phyloP scores from a whole-genome alignment of 2,888 invertebrate genomes.

The Rhamphomyia laevipes region DNA sequence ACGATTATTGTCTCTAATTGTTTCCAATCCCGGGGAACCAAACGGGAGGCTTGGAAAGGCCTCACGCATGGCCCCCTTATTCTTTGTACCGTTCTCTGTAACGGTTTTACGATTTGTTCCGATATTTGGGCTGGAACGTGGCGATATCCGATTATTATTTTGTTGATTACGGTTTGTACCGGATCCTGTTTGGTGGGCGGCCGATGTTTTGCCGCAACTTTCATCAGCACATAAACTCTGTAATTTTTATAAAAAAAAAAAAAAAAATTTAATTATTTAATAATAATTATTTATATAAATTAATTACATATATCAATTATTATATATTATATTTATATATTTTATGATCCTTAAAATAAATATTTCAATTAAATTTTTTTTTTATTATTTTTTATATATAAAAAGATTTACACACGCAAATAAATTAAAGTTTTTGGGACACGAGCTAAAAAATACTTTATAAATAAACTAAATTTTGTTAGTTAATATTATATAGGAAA shows the following conservation, averaged over 20 bases:
- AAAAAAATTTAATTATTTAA: neutral
- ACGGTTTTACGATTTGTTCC: conserved; percentile 13
- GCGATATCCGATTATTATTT: conserved; percentile 10
- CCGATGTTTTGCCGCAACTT: conserved; percentile 14
- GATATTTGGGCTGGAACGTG: conserved; percentile 13
- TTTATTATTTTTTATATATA: no score
- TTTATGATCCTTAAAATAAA: neutral
- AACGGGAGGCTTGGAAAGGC: conserved; percentile 21
- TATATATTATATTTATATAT: neutral
- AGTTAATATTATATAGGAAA: no score
- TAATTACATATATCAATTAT: no score
- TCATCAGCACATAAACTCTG: conserved; percentile 18
- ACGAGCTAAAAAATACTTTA: no score
- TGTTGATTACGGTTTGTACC: neutral
- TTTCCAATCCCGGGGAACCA: conserved; percentile 18
- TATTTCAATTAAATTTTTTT: neutral
- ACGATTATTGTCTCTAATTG: conserved; percentile 13
- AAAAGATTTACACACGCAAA: no score
- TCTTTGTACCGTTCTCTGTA: conserved; percentile 15
- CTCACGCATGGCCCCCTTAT: conserved; percentile 20
- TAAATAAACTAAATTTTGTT: no score
- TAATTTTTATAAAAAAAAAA: conserved; percentile 7
- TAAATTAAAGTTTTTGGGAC: no score
- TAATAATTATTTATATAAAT: neutral
- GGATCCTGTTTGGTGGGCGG: conserved; percentile 9